Evolutionary conservation across 2,888 invertebrate species (phyloP).

Genomic region (Scaptomyza polygonia): DNA sequence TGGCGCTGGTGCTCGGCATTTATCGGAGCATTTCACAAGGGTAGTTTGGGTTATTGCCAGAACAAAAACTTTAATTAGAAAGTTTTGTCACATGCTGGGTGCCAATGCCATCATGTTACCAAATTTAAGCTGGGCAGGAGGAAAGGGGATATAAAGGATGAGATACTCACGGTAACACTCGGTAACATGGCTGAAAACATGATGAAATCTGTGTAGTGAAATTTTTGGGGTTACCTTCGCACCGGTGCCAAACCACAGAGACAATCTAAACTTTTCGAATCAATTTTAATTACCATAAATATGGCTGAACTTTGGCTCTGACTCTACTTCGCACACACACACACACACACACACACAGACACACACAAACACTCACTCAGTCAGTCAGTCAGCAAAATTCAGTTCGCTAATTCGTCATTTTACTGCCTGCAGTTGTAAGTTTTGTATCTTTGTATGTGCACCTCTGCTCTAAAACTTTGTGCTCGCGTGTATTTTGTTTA

Average conservation of each 20-base stretch:
- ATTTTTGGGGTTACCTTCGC: slow-evolving; percentile 44
- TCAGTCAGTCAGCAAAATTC: slow-evolving; percentile 34
- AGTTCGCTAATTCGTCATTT: slow-evolving; percentile 63
- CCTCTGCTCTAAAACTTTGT: slow-evolving; percentile 32
- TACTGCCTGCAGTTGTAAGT: slow-evolving; percentile 41
- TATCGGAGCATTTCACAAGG: slow-evolving; percentile 1
- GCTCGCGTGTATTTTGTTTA: slow-evolving; percentile 46
- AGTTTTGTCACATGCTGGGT: slow-evolving; percentile 76
- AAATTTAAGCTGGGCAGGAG: slow-evolving; percentile 18
- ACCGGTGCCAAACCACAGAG: slow-evolving; percentile 68
- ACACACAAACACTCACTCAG: slow-evolving; percentile 37
- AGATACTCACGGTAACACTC: slow-evolving; percentile 30
- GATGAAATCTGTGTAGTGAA: slow-evolving; percentile 43
- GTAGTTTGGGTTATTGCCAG: slow-evolving; percentile 29
- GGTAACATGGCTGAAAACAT: slow-evolving; percentile 47
- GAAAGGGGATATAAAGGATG: slow-evolving; percentile 1
- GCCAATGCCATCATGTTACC: slow-evolving; percentile 43
- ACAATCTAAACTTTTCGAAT: slow-evolving; percentile 81
- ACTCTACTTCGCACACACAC: no score
- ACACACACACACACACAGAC: slow-evolving; percentile 40
- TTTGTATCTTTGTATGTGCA: slow-evolving; percentile 40
- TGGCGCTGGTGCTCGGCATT: slow-evolving; percentile 41
- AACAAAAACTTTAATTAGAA: slow-evolving; percentile 78
- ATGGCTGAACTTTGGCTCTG: slow-evolving; percentile 66
- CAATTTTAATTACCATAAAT: slow-evolving; percentile 82